These are phyloP conservation scores for Anableps anableps DNA, from an alignment of 2,797 vertebrate genomes.

Conservation along the genomic window DNA sequence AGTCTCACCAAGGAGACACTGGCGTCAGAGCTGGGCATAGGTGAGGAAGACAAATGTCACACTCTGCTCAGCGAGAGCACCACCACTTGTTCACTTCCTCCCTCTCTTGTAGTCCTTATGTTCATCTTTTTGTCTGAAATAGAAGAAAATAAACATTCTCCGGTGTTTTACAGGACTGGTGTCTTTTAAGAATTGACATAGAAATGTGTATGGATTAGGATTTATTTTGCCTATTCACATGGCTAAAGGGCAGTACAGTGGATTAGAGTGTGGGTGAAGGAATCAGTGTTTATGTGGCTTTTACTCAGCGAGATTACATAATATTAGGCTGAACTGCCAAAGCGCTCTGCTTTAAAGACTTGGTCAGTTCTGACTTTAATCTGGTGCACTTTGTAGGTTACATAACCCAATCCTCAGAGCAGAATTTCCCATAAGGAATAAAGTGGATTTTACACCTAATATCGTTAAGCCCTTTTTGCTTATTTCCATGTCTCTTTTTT, in stretches of 20 bases:
- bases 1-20: constrained; percentile 90
- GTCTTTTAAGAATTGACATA: constrained; percentile 16
- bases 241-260: constrained; percentile 36
- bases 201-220: constrained; percentile 22
- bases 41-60: constrained; percentile 80
- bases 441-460: constrained; percentile 54
- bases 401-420: constrained; percentile 65
- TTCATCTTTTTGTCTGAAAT: constrained; percentile 6
- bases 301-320: constrained; percentile 56
- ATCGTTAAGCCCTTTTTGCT: constrained; percentile 29
- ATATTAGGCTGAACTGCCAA: constrained; percentile 45
- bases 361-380: constrained; percentile 62
- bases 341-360: constrained; percentile 49
- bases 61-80: constrained; percentile 17
- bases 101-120: neutral
- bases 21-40: constrained; percentile 89
- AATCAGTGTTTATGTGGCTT: constrained; percentile 37
- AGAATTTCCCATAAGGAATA: constrained; percentile 44
- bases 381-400: constrained; percentile 61
- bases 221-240: constrained; percentile 35
- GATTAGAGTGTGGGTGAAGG: constrained; percentile 46
- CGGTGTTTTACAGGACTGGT: constrained; percentile 10
- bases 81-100: constrained; percentile 22
- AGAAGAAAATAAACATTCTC: constrained; percentile 6
- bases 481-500: constrained; percentile 19